Evolutionary conservation across 2,113 vertebrate species (phyloP).

Genomic region (Todiramphus saurophagus): DNA sequence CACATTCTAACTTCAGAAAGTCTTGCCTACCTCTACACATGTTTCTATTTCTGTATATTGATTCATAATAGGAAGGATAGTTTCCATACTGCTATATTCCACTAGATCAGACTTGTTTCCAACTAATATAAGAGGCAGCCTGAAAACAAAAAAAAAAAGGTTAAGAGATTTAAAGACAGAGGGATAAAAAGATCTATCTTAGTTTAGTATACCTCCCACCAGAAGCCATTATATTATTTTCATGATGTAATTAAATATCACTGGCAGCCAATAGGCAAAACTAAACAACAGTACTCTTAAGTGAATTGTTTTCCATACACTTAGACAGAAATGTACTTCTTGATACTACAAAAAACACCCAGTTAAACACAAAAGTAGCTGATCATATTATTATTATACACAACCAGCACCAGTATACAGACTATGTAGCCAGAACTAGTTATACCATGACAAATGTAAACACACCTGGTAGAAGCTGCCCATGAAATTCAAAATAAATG

Average conservation of each 20-base stretch:
- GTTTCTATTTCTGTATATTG: constrained; percentile 98
- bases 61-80: constrained; percentile 98
- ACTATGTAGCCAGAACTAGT: not conserved
- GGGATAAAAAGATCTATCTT: not conserved
- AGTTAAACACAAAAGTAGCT: not conserved
- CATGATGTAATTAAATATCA: not conserved
- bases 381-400: not conserved
- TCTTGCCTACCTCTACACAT: constrained; percentile 89
- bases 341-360: not conserved
- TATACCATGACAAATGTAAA: not conserved
- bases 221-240: not conserved
- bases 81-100: constrained; percentile 99
- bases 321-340: not conserved
- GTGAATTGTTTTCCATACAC: not conserved
- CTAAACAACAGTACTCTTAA: not conserved
- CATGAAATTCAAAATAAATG: constrained; percentile 3
- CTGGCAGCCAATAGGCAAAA: not conserved
- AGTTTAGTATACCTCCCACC: not conserved
- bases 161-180: constrained; percentile 19
- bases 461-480: constrained; percentile 24
- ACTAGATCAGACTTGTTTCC: constrained; percentile 98
- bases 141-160: constrained; percentile 58
- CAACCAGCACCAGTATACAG: not conserved
- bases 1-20: not conserved
- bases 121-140: constrained; percentile 93